Percentiles rank a stretch among this genome's conserved stretches.
These are phyloP conservation scores for Arion vulgaris DNA, from an alignment of 1,140 invertebrate species.

Conservation along the genomic window DNA sequence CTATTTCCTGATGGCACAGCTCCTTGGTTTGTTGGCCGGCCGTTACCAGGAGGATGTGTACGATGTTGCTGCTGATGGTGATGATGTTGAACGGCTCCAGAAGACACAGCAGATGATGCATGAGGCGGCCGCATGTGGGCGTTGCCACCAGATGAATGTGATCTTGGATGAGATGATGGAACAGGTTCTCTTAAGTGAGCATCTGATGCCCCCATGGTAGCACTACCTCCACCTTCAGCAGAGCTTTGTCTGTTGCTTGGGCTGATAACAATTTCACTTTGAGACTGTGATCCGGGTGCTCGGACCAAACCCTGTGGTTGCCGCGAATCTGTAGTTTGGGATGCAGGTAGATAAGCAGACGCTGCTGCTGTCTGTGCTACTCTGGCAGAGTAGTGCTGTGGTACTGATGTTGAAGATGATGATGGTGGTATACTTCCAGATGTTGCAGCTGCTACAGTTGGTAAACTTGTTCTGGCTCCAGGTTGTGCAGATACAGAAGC, in stretches of 20 bases:
- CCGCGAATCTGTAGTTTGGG: neutral
- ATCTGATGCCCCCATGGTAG: neutral
- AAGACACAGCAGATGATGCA: neutral
- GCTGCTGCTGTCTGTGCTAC: neutral
- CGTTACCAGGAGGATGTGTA: neutral
- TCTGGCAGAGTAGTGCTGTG: neutral
- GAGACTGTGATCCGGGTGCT: neutral
- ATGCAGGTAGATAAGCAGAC: neutral
- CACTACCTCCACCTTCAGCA: neutral
- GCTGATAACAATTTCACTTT: slow-evolving; percentile 4
- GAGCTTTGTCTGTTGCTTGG: neutral
- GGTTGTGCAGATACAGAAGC: slow-evolving; percentile 9
- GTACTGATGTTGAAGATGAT: neutral
- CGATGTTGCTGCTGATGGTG: slow-evolving; percentile 29
- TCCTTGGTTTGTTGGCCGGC: neutral
- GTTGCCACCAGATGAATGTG: neutral
- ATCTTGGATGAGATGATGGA: slow-evolving; percentile 25
- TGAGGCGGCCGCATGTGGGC: slow-evolving; percentile 20
- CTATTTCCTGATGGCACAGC: neutral
- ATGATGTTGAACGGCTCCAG: slow-evolving; percentile 2
- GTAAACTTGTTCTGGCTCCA: neutral
- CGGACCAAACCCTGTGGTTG: neutral
- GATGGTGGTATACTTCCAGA: slow-evolving; percentile 1
- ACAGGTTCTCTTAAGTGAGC: neutral
- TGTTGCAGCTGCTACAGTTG: neutral